Evolutionary conservation across 2,113 vertebrate genomes (phyloP), one percentile per base, ranked within the genome.

Genomic region (Riparia riparia): DNA sequence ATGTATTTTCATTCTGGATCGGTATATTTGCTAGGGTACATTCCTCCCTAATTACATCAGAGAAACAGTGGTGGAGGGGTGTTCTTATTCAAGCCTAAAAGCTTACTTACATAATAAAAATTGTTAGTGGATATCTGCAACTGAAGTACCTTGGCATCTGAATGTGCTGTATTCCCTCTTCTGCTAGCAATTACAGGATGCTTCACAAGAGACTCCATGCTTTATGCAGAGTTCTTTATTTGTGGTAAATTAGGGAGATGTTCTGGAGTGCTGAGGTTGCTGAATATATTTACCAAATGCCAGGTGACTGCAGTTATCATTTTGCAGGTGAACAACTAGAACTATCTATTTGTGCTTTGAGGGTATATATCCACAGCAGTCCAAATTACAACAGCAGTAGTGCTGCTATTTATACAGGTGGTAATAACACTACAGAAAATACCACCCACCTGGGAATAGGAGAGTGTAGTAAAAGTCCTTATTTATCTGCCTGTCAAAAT

Each of bases 381-480:
- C 57, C 68, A 80, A 82, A 93, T 94, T 91, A 58, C 57, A 72
- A 49, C 84, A 88, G 84, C 82, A 79, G 63, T 26, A 44, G 50
- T 58, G 82, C 60, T 94, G 71, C 82, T 95, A 90, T 94, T 97
- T 94, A 93, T 96, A 82, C 58, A 65, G 42, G 70, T 86, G 63
- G 78, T 85, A 96, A 95, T 87, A 89, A 47, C 70, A 66, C 74
- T 87, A 29, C 47, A 88, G 82, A 91, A 97, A 94, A 96, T 84
- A 79, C 31, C 54, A 61, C 82, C 54, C 74, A 66, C 79, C 14
- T 51, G 56, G 26, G 90, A 87, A 64, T 70, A 66, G 86, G 31
- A 74, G 37, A 32, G 53, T 87, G 56, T 83, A 82, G 80, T 74
- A 89, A 39, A 93, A 85, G 50, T 85, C 31, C 39, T 87, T 95